Evolutionary conservation across 2,797 vertebrate species (phyloP).

Genomic region (Cheirogaleus major): DNA sequence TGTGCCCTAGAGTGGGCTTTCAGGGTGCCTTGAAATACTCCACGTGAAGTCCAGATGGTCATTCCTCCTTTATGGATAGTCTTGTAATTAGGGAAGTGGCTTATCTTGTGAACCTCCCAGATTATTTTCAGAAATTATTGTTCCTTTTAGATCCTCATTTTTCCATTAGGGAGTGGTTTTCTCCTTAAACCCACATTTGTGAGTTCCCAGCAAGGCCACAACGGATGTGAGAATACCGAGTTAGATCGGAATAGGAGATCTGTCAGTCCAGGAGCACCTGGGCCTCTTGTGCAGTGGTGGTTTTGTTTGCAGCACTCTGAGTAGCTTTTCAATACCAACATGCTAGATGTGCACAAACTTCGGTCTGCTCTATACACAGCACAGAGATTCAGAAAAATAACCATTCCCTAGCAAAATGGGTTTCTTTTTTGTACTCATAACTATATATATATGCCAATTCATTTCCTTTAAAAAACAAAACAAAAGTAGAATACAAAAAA

Average conservation of each 20-base stretch:
- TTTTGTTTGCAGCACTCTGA: accelerated
- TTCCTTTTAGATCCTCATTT: background rate
- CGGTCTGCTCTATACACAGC: background rate
- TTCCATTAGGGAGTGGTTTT: background rate
- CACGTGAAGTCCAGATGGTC: background rate
- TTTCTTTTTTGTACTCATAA: background rate
- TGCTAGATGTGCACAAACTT: too few species aligned
- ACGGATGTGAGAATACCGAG: accelerated
- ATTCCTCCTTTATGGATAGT: accelerated
- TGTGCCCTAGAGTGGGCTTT: background rate
- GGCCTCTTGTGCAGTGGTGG: background rate
- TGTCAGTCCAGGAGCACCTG: accelerated
- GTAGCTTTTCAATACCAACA: accelerated
- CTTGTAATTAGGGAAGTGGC: background rate
- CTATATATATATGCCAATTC: too few species aligned
- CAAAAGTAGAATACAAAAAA: background rate
- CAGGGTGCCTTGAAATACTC: background rate
- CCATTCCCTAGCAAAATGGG: accelerated
- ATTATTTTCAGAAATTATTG: background rate
- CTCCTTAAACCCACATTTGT: accelerated
- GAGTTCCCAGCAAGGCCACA: too few species aligned
- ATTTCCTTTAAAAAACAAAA: background rate
- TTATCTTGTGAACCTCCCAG: background rate
- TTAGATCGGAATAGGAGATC: accelerated
- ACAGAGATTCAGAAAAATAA: background rate